Evolutionary conservation across 2,113 vertebrate species (phyloP).

Genomic region (Blennius ocellaris): DNA sequence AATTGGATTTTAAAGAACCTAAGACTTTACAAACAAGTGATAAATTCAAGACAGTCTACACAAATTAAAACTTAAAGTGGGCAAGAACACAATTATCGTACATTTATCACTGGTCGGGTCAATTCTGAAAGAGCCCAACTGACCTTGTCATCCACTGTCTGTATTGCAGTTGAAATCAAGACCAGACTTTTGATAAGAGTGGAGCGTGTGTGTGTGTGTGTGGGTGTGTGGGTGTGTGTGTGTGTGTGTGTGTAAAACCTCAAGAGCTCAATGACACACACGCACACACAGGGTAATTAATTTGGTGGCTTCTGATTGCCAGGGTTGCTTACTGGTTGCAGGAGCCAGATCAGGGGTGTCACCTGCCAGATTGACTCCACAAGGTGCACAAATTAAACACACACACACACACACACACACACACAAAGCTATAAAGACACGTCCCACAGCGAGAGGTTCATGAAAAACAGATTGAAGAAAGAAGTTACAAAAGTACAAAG

Average conservation of each 20-base stretch:
- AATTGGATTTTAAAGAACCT: too few species aligned
- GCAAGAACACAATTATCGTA: neutral
- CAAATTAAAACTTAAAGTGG: neutral
- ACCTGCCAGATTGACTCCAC: constrained; percentile 65
- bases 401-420: neutral
- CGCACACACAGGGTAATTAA: constrained; percentile 52
- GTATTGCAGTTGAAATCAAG: constrained; percentile 3
- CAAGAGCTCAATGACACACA: constrained; percentile 28
- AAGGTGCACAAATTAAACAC: constrained; percentile 17
- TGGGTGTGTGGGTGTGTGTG: constrained; percentile 11
- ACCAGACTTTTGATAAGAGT: too few species aligned
- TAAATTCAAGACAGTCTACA: neutral
- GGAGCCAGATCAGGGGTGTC: constrained; percentile 68
- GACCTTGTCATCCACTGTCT: neutral
- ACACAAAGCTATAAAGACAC: neutral
- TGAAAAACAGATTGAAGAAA: neutral
- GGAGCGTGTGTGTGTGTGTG: neutral
- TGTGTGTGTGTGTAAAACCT: constrained; percentile 17
- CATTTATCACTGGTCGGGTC: neutral
- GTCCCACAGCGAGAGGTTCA: neutral
- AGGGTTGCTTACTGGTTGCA: constrained; percentile 74
- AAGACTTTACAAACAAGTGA: too few species aligned
- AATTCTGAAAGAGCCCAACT: neutral
- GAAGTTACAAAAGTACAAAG: neutral
- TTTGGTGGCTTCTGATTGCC: constrained; percentile 72